Evolutionary conservation across 2,113 vertebrate species (phyloP), one percentile per base, ranked within the genome.

Genomic region (Bos indicus): DNA sequence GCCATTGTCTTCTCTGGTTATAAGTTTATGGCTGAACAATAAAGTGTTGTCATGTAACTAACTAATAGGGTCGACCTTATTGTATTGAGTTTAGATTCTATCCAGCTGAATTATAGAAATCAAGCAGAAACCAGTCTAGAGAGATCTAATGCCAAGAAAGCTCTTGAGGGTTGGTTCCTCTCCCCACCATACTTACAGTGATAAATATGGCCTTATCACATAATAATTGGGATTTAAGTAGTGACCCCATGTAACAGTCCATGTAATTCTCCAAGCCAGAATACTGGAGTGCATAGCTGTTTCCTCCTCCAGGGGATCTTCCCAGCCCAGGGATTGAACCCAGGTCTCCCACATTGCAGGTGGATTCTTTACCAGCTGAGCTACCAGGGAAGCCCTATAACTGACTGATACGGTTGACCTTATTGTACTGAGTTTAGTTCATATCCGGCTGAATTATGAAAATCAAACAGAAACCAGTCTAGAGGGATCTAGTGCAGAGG

Each of bases 71-170:
- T 54, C 40, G 52, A 6, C 25, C 19, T 90, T 48, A 33, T 25
- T 67, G n/a, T 64, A 87, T 12, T 54, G 54, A 64, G 12, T 80
- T 95, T 89, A 89, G n/a, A 71, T 95, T 21, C 15, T 60, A 60
- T 46, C 82, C 30, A 96, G 60, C 36, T 77, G 86, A 78, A 60
- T 86, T 88, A 19, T 82, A 74, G 91, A 93, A 83, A 40, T 52
- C n/a, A 91, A 57, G 11, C 13, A 80, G 90, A 86, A 91, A 62
- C 46, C 43, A 46, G 48, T 46, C 48, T 80, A 3, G 23, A 77
- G 90, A 54, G 7, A 2, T 48, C 6, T 14, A 54, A 43, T 16
- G 12, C 26, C 71, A 56, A 83, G 60, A 43, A 10, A 78, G 25
- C 19, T 40, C 51, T 51, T 19, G 6, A 80, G 15, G 13, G 1